Evolutionary conservation across 2,888 invertebrate genomes (phyloP).

Genomic region (Rugalucina vietnamica): DNA sequence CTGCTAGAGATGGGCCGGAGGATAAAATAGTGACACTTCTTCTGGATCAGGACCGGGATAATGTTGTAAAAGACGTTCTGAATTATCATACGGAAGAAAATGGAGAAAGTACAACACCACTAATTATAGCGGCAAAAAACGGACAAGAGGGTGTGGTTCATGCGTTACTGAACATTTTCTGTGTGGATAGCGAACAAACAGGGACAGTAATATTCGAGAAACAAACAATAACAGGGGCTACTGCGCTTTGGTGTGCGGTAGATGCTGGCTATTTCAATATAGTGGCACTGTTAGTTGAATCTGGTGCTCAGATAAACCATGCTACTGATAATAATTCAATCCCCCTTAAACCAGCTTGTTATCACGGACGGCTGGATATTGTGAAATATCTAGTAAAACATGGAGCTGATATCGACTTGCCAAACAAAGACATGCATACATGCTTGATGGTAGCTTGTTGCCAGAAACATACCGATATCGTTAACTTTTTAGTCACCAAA

Average conservation of each 20-base stretch:
- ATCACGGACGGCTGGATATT: not conserved
- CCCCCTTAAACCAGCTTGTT: not conserved
- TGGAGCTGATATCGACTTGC: not conserved
- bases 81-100: not conserved
- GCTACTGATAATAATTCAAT: not conserved
- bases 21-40: not conserved
- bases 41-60: not conserved
- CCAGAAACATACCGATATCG: not conserved
- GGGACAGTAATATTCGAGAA: not conserved
- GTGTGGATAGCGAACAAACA: not conserved
- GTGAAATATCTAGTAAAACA: not conserved
- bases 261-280: not conserved
- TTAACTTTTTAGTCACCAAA: not conserved
- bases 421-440: not conserved
- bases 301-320: not conserved
- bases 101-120: not conserved
- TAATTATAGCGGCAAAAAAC: not conserved
- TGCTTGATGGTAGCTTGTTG: not conserved
- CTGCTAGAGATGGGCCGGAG: not conserved
- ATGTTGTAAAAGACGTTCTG: not conserved
- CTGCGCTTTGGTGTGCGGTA: not conserved
- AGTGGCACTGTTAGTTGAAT: not conserved
- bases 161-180: not conserved
- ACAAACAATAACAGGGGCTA: not conserved
- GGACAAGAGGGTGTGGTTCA: not conserved